These are phyloP conservation scores for Chaetogeoica ovagalla DNA, from an alignment of 2,888 invertebrate species.

Conservation along the genomic window DNA sequence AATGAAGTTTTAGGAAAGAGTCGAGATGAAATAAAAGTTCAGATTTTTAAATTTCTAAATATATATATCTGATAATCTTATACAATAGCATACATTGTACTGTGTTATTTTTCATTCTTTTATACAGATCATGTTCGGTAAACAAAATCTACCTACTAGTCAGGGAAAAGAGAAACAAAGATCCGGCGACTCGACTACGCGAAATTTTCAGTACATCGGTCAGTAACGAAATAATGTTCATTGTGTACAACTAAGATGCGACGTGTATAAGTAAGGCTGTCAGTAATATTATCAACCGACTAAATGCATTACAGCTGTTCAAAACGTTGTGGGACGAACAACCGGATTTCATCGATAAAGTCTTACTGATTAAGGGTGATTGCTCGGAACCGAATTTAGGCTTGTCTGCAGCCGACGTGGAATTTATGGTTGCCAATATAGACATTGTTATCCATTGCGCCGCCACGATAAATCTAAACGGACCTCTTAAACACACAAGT, in stretches of 20 bases:
- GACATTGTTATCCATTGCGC: conserved; percentile 81
- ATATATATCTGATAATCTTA: too few relatives aligned
- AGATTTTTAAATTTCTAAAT: too few relatives aligned
- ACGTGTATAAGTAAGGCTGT: too few relatives aligned
- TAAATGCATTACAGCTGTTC: conserved; percentile 43
- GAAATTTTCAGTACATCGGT: conserved; percentile 54
- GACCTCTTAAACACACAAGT: conserved; percentile 74
- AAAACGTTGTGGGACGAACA: conserved; percentile 54
- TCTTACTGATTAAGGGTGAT: conserved; percentile 71
- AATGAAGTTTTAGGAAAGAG: too few relatives aligned
- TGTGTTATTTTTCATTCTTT: neutral
- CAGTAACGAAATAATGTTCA: neutral
- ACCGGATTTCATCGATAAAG: conserved; percentile 68
- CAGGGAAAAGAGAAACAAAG: conserved; percentile 54
- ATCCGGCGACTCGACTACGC: conserved; percentile 47
- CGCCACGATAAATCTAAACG: conserved; percentile 87
- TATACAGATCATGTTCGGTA: neutral
- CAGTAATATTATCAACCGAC: neutral
- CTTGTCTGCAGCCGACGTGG: conserved; percentile 66
- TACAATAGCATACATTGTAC: too few relatives aligned
- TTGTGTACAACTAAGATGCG: neutral
- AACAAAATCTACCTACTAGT: neutral
- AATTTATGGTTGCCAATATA: conserved; percentile 61
- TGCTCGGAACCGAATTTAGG: conserved; percentile 70
- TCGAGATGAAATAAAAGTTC: too few relatives aligned